These are phyloP conservation scores for Enteromius radiatus DNA, from an alignment of 2,797 vertebrate species.

Conservation along the genomic window DNA sequence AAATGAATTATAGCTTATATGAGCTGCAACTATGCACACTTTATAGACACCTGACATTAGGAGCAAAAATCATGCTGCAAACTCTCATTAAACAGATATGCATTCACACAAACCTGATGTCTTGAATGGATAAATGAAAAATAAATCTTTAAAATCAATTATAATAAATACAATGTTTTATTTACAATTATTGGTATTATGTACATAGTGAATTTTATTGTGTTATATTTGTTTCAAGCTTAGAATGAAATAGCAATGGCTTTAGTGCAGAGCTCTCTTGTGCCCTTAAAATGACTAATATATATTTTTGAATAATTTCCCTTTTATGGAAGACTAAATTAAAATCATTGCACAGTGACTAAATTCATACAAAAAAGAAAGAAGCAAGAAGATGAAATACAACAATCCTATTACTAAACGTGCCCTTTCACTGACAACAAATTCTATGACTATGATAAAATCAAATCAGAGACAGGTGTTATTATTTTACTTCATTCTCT, in stretches of 20 bases:
- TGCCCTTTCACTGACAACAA: slow-evolving; percentile 53
- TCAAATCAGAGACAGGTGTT: slow-evolving; percentile 59
- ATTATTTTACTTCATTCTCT: slow-evolving; percentile 58
- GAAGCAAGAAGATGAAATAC: slow-evolving; percentile 45
- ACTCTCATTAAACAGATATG: slow-evolving; percentile 42
- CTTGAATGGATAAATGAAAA: slow-evolving; percentile 57
- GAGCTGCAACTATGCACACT: slow-evolving; percentile 82
- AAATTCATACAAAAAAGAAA: slow-evolving; percentile 38
- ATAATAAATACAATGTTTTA: slow-evolving; percentile 62
- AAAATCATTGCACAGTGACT: slow-evolving; percentile 63
- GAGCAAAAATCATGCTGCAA: slow-evolving; percentile 82
- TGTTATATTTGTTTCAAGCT: slow-evolving; percentile 55
- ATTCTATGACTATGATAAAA: slow-evolving; percentile 35
- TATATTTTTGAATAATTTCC: slow-evolving; percentile 39
- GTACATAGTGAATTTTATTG: slow-evolving; percentile 54
- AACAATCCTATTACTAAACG: slow-evolving; percentile 60
- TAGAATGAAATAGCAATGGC: slow-evolving; percentile 63
- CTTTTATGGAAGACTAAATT: slow-evolving; percentile 71
- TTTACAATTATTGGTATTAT: slow-evolving; percentile 58
- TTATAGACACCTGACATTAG: slow-evolving; percentile 76
- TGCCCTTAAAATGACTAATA: slow-evolving; percentile 63
- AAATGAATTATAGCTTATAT: slow-evolving; percentile 80
- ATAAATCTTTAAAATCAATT: slow-evolving; percentile 63
- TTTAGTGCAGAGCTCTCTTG: slow-evolving; percentile 61
- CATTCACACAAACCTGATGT: slow-evolving; percentile 45